phyloP scores from a whole-genome alignment of 2,888 invertebrate genomes.

The Ormyrus nitidulus region DNA sequence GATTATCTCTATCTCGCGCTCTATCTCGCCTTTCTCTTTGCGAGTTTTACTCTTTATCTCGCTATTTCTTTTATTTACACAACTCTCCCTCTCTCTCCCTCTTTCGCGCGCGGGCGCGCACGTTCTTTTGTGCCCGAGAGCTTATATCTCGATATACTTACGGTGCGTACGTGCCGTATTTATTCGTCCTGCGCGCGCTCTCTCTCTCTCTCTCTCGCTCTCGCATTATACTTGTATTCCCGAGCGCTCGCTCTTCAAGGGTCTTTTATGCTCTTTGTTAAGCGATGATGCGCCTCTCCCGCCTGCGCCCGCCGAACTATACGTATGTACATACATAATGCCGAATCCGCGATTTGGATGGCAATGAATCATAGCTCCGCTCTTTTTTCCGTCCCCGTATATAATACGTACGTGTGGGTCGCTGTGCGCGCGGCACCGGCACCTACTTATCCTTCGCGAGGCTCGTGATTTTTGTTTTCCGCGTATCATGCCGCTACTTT shows the following conservation, averaged over 20 bases:
- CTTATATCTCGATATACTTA: not conserved
- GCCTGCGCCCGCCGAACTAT: not conserved
- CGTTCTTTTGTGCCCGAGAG: not conserved
- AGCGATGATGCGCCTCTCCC: not conserved
- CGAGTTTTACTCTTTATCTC: not conserved
- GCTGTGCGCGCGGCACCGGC: not conserved
- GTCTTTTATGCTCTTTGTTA: not conserved
- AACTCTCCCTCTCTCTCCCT: not conserved
- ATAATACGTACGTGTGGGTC: not conserved
- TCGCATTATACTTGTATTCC: not conserved
- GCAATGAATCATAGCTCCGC: constrained; percentile 16
- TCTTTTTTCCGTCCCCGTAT: not conserved
- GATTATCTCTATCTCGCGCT: not conserved
- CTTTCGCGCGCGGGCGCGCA: not conserved
- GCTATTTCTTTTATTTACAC: not conserved
- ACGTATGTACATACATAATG: constrained; percentile 6
- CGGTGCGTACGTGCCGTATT: not conserved
- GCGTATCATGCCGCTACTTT: too few relatives aligned
- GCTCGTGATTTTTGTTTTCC: too few relatives aligned
- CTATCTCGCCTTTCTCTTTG: not conserved
- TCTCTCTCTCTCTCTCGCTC: too few relatives aligned
- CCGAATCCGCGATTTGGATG: constrained; percentile 27
- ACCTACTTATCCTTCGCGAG: too few relatives aligned
- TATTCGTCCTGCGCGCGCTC: not conserved
- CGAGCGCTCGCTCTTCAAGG: not conserved